Base-by-base conservation (phyloP, 2,113 vertebrate genomes). In the Dascyllus trimaculatus region DNA sequence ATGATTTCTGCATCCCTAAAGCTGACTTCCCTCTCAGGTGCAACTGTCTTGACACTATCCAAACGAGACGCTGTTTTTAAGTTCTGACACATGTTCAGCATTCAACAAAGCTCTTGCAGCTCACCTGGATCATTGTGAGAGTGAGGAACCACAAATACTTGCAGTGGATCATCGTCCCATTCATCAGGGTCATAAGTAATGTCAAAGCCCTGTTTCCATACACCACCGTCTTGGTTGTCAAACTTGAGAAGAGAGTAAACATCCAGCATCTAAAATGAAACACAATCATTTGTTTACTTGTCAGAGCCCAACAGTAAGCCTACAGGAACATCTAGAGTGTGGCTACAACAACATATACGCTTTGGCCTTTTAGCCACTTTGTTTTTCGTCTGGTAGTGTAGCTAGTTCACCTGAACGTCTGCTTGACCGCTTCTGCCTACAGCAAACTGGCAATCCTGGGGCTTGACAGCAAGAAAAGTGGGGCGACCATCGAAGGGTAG, bases 171-270 rank as follows among this genome's bases (percentile, higher is more conserved):
- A 0, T 81, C 3, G n/a, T 98, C 96, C 98, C 98, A 99, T 88
- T 99, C 98, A 0, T 88, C 92, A 0, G 96, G 93, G 15, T 97
- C 94, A 0, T 98, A 99, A 15, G 96, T 95, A 86, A 99, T 99
- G 56, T 99, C 98, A 0, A 99, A 99, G 76, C 98, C 98, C 84
- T 99, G 98, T 84, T 97, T 98, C 98, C 98, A 99, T n/a, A 97
- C 98, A 0, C 98, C 98, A 0, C 98, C 98, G 0, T 99, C 98
- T 79, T 96, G 93, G 38, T 99, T 99, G 93, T 99, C 97, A 51
- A 98, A 99, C 0, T 96, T 96, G 84, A 99, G 90, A 69, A 96
- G 85, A 29, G 97, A 96, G 5, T 96, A 96, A 35, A 99, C 93
- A 0, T 96, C 93, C 85, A 98, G 87, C 98, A 98, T 99, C 98